A percentile compares a stretch with the other conserved stretches of the same genome.
These are phyloP conservation scores for Paramormyrops kingsleyae DNA, from an alignment of 2,113 vertebrate genomes.

Conservation along the genomic window DNA sequence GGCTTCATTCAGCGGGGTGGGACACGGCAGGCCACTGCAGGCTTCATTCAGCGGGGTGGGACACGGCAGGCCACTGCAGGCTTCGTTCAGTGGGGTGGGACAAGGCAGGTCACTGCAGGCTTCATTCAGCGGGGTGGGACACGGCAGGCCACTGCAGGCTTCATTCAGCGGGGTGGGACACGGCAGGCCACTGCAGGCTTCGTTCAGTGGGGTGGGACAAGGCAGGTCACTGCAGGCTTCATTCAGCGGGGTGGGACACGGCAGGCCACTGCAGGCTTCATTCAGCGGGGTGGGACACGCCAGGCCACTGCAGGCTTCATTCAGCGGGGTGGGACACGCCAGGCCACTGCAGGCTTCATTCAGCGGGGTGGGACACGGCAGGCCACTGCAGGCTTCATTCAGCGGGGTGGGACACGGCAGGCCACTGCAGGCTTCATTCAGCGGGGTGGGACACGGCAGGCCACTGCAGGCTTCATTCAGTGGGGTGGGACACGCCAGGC, in stretches of 20 bases:
- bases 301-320: neutral
- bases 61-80: neutral
- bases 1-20: neutral
- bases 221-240: neutral
- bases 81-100: neutral
- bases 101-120: no score
- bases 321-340: no score
- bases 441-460: neutral
- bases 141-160: neutral
- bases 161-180: no score
- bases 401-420: neutral
- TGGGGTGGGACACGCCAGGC: accelerated
- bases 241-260: no score
- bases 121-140: no score
- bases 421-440: neutral
- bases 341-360: neutral
- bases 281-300: no score
- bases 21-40: neutral
- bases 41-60: neutral
- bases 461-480: neutral
- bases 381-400: neutral
- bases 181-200: neutral
- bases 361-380: no score
- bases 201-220: neutral
- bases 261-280: no score